Percentiles rank a stretch among this genome's conserved stretches.
phyloP scores from a whole-genome alignment of 2,113 vertebrate species.

The Platysternon megacephalum region DNA sequence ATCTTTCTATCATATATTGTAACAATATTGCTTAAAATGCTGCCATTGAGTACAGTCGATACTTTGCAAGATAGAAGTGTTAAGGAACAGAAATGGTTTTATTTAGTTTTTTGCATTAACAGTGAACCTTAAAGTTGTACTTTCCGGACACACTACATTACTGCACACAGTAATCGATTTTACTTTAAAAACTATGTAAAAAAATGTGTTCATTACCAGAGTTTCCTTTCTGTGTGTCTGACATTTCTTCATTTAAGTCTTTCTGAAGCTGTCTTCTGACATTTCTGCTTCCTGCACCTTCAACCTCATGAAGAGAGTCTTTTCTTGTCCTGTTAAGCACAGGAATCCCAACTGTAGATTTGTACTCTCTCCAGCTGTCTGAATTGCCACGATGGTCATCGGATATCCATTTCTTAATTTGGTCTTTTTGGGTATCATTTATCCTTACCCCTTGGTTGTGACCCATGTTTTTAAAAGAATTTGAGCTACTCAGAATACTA shows the following conservation, averaged over 20 bases:
- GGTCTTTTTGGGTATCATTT: slow-evolving; percentile 82
- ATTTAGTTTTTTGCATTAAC: background rate
- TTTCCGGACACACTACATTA: background rate
- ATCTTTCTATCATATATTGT: background rate
- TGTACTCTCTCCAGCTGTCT: slow-evolving; percentile 84
- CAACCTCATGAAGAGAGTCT: slow-evolving; percentile 74
- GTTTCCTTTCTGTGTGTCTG: slow-evolving; percentile 69
- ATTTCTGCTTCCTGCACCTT: slow-evolving; percentile 70
- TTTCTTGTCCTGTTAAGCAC: slow-evolving; percentile 75
- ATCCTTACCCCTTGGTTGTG: slow-evolving; percentile 77
- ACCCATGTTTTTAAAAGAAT: slow-evolving; percentile 76
- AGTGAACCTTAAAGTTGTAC: background rate
- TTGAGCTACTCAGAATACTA: slow-evolving; percentile 75
- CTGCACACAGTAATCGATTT: background rate
- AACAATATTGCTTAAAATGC: background rate
- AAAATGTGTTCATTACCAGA: slow-evolving; percentile 73
- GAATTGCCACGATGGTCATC: slow-evolving; percentile 76
- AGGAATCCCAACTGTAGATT: slow-evolving; percentile 58
- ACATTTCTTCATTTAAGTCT: slow-evolving; percentile 67
- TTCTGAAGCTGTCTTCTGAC: slow-evolving; percentile 73
- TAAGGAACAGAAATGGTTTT: background rate
- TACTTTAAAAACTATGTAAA: background rate
- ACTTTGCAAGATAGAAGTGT: background rate
- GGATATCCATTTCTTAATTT: slow-evolving; percentile 78
- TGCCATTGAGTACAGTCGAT: background rate